A percentile compares a stretch with the other conserved stretches of the same genome.
Evolutionary conservation across 1,140 invertebrate species (phyloP).

Genomic region (Drosophila bocqueti): DNA sequence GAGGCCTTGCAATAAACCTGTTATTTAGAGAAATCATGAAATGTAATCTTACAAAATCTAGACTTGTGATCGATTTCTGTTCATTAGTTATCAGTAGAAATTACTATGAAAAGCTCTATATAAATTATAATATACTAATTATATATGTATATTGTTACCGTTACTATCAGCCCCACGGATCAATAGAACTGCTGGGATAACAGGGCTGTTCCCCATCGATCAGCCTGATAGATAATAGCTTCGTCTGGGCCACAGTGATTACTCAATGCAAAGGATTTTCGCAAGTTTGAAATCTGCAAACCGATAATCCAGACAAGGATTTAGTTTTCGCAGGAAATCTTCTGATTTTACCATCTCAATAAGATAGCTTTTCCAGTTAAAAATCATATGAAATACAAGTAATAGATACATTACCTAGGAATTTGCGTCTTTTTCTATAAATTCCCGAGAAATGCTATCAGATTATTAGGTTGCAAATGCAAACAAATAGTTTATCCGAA

Average conservation of each 20-base stretch:
- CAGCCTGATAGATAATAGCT: background rate
- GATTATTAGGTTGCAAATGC: background rate
- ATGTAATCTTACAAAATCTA: background rate
- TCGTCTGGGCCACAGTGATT: slow-evolving; percentile 5
- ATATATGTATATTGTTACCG: background rate
- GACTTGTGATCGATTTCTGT: background rate
- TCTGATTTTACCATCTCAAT: background rate
- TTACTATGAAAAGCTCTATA: background rate
- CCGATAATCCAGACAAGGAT: background rate
- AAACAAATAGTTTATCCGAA: background rate
- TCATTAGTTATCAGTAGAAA: background rate
- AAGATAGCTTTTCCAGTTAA: background rate
- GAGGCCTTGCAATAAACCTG: background rate
- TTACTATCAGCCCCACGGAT: background rate
- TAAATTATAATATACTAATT: background rate
- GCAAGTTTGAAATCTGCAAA: background rate
- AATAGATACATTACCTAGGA: background rate
- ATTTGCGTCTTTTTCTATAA: background rate
- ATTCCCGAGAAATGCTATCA: background rate
- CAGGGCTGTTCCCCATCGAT: slow-evolving; percentile 4
- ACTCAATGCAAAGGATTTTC: background rate
- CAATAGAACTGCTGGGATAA: background rate
- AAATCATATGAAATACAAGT: too few relatives aligned
- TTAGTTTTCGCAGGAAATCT: background rate
- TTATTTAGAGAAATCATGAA: background rate